A percentile compares a stretch with the other conserved stretches of the same genome.
These are phyloP conservation scores for Lapara coniferarum DNA, from an alignment of 2,888 invertebrate species.

Conservation along the genomic window DNA sequence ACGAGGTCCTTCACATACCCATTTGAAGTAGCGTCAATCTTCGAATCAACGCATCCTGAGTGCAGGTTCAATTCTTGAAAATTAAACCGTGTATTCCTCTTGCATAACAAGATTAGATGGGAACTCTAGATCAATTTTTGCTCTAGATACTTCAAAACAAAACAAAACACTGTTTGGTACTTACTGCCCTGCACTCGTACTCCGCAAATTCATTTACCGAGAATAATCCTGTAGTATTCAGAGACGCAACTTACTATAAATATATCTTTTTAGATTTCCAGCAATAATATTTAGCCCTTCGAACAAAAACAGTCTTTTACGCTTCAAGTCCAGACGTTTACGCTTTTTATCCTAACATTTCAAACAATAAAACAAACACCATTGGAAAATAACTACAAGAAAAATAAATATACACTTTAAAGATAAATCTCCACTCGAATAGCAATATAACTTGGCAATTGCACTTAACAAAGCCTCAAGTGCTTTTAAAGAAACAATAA, in stretches of 20 bases:
- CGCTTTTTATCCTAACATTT: background rate
- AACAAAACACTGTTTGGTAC: no score
- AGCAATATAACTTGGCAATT: background rate
- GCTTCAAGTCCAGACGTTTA: no score
- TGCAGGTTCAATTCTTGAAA: conserved; percentile 8
- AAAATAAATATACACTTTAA: background rate
- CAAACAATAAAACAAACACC: background rate
- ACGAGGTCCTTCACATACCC: background rate
- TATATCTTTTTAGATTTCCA: no score
- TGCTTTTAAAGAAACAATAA: conserved; percentile 4
- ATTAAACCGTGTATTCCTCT: background rate
- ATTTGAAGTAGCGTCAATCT: conserved; percentile 11
- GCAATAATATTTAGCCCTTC: no score
- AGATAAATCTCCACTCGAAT: background rate
- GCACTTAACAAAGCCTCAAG: background rate
- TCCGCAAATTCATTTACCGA: no score
- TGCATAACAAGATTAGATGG: background rate
- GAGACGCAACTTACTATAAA: no score
- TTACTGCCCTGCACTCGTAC: no score
- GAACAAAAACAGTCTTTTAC: no score
- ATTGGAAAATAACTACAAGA: background rate
- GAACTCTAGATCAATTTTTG: background rate
- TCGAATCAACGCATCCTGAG: conserved; percentile 7
- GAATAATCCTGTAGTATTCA: no score
- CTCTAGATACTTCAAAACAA: background rate